Evolutionary conservation across 2,797 vertebrate species (phyloP), one percentile per base, ranked within the genome.

Genomic region (Sebastes oblongus): DNA sequence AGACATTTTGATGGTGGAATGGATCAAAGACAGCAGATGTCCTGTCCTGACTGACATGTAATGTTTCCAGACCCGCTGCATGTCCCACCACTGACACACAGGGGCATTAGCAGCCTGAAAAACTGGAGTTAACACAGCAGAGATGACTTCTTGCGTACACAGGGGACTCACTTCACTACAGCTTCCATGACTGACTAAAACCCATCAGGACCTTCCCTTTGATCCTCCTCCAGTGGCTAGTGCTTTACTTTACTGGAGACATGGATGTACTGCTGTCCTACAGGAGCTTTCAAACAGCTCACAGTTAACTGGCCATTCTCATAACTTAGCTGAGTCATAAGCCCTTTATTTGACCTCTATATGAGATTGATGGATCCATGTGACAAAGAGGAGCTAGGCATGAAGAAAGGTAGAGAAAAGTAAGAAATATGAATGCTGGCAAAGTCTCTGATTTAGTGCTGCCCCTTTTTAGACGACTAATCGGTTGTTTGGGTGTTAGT

Each of bases 11-110:
- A 87, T 72, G 30, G 61, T 55, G 59, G 56, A 80, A 59, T 34
- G 39, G 83, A 88, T 91, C 82, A 85, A 90, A 90, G 75, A 50
- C 50, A 76, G 78, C 88, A 84, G 85, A 88, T 83, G 88, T 84
- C 75, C 73, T 25, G n/a, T 77, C 78, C 50, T 60, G 62, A 85
- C 82, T 78, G 86, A 84, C 75, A 71, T 80, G 76, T 80, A 84
- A 84, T 72, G 78, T 82, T 88, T 84, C 78, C 39, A 84, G 84
- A 73, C 59, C 74, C 32, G 18, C 34, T 55, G 74, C 59, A 79
- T 82, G 70, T 85, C 75, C 82, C 11, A 56, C 69, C 52, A 55
- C 75, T 78, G 80, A 88, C 85, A 88, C 79, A 73, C 29, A 69
- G 78, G 32, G 77, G 70, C 34, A 59, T n/a, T 50, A 46, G 76